These are phyloP conservation scores for Pterois miles DNA, from an alignment of 2,797 vertebrate genomes.

Conservation along the genomic window DNA sequence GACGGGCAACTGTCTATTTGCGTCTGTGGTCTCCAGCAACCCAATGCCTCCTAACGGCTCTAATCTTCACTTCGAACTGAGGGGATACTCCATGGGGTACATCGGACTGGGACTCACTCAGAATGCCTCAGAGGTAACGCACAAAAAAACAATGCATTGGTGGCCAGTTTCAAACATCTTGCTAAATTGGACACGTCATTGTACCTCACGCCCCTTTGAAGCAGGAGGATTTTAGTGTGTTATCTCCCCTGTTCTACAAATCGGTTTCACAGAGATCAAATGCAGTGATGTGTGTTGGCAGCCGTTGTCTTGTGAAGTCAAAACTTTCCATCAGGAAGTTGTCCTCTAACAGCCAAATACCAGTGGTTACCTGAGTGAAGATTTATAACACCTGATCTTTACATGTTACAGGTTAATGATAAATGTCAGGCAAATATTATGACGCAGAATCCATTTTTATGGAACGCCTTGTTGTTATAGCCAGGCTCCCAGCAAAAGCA, in stretches of 20 bases:
- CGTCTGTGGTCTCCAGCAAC: accelerated
- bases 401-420: background rate
- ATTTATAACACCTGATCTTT: background rate
- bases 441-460: background rate
- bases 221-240: background rate
- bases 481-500: background rate
- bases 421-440: background rate
- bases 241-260: background rate
- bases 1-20: conserved; percentile 42
- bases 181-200: background rate
- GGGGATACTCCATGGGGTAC: conserved; percentile 14
- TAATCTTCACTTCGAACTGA: conserved; percentile 36
- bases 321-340: background rate
- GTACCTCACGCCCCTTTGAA: background rate
- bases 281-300: background rate
- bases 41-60: accelerated
- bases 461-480: background rate
- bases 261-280: background rate
- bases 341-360: background rate
- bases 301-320: background rate
- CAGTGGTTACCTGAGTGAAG: background rate
- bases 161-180: background rate
- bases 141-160: background rate
- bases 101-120: conserved; percentile 42
- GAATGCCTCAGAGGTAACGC: background rate